Evolutionary conservation across 30 jellyfish, hydroid and myxozoan species (phyloP), one percentile per base, ranked within the genome.

Genomic region (Chrysaora quinquecirrha): DNA sequence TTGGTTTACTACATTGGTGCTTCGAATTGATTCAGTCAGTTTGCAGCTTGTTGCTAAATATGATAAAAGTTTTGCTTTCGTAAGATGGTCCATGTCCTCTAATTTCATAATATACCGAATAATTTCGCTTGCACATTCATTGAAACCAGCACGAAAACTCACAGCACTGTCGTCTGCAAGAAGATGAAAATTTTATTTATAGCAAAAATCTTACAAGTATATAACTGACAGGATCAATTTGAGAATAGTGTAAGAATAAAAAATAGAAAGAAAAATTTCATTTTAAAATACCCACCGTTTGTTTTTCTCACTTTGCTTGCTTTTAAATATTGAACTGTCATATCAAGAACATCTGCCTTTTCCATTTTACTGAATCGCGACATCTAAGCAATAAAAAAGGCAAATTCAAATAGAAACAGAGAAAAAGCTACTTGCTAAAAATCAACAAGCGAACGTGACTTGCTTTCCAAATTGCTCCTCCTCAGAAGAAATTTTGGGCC

Each of bases 341-440:
- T 89, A 38, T 89, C 97, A 24, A 89, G 82, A 32, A 89, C 90
- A 71, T 89, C 97, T 32, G 90, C 97, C 62, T 89, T 89, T 54
- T 89, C 97, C 97, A 89, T 89, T 31, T 89, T 89, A 34, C 63
- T 69, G 65, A 69, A 89, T 52, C 86, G 66, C 28, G 97, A 81
- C 1, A 79, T 78, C 97, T 89, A 23, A 47, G n/a, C n/a, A 31
- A 48, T 0, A 1, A 46, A 29, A 35, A 12, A 82, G 46, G 30
- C 60, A 23, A 34, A 11, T 0, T 28, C 16, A 67, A 52, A 20
- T 47, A 28, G 28, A 43, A n/a, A n/a, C n/a, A n/a, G n/a, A n/a
- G n/a, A n/a, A n/a, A n/a, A n/a, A n/a, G n/a, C n/a, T n/a, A n/a
- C n/a, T n/a, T n/a, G n/a, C n/a, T n/a, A n/a, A n/a, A n/a, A n/a